These are phyloP conservation scores for Australoheros scitulus DNA, from an alignment of 2,113 vertebrate species.

Conservation along the genomic window DNA sequence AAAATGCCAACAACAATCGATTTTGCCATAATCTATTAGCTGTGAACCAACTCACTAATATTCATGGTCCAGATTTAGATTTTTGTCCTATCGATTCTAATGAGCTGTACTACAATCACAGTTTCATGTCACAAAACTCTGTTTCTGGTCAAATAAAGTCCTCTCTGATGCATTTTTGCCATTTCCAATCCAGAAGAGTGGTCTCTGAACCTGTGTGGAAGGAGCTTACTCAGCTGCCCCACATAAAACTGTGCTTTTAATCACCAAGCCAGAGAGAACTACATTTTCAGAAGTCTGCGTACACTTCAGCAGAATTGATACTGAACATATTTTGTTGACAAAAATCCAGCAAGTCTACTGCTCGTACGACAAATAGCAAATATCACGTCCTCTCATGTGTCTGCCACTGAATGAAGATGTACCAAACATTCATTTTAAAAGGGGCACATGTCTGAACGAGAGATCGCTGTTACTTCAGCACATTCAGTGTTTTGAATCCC, in stretches of 20 bases:
- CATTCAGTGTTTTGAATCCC: not conserved
- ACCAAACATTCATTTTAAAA: not conserved
- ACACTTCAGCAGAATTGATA: not conserved
- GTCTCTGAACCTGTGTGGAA: not conserved
- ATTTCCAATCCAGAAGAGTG: not conserved
- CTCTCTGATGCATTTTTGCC: not conserved
- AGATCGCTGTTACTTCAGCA: not conserved
- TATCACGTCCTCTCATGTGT: not conserved
- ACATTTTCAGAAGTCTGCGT: not conserved
- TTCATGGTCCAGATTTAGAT: not conserved
- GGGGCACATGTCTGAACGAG: rapidly evolving
- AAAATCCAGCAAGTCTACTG: not conserved
- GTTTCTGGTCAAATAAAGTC: not conserved
- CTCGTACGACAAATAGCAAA: not conserved
- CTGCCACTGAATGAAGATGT: not conserved
- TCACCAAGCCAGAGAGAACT: not conserved
- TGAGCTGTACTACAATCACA: not conserved
- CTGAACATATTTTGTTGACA: not conserved
- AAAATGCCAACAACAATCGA: not conserved
- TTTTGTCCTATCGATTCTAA: not conserved
- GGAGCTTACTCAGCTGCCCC: not conserved
- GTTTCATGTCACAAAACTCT: not conserved
- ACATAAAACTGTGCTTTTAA: rapidly evolving
- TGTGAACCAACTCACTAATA: not conserved
- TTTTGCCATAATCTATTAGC: not conserved